phyloP scores from a whole-genome alignment of 64 coral and sea anemone genomes.

The Stichodactyla mertensii region DNA sequence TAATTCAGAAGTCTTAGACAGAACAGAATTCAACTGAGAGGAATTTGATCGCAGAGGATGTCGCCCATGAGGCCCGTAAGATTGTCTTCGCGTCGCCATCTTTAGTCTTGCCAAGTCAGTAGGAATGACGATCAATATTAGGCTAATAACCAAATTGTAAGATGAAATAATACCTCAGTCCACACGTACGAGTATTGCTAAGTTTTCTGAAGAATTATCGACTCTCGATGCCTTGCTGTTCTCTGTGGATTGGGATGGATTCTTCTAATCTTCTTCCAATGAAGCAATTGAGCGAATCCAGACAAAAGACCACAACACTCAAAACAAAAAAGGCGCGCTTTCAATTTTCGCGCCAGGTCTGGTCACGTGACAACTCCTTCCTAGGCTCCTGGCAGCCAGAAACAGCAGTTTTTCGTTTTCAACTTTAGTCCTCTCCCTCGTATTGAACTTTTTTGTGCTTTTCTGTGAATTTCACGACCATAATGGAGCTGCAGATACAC shows the following conservation, averaged over 20 bases:
- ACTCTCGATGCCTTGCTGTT: not conserved
- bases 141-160: not conserved
- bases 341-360: conserved; percentile 67
- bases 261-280: not conserved
- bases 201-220: not conserved
- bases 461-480: not conserved
- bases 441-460: not conserved
- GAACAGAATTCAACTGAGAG: conserved; percentile 30
- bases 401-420: not conserved
- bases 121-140: not conserved
- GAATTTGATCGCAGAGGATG: conserved; percentile 36
- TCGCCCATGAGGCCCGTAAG: conserved; percentile 10
- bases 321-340: conserved; percentile 58
- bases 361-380: conserved; percentile 40
- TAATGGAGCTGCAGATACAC: not conserved
- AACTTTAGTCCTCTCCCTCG: not conserved
- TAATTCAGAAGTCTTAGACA: not conserved
- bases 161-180: not conserved
- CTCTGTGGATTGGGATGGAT: not conserved
- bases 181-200: not conserved
- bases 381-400: not conserved
- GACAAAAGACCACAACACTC: not conserved
- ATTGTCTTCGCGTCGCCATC: conserved; percentile 56
- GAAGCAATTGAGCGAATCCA: not conserved
- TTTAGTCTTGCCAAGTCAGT: not conserved